Percentiles rank a stretch among this genome's conserved stretches.
These are phyloP conservation scores for Melanaphis sacchari DNA, from an alignment of 1,140 invertebrate genomes.

Conservation along the genomic window DNA sequence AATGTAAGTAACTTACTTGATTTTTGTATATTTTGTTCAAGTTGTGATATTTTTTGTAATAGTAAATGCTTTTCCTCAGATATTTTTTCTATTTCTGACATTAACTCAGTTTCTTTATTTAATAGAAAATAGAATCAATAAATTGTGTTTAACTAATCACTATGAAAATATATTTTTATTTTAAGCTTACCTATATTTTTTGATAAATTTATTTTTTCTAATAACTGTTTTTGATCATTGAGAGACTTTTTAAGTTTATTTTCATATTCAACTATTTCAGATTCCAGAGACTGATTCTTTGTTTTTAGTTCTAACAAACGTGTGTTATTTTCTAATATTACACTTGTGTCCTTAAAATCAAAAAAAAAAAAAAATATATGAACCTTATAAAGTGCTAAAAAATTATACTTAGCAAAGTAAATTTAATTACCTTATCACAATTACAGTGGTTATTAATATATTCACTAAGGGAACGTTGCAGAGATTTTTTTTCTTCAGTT, in stretches of 20 bases:
- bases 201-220: constrained; percentile 34
- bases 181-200: constrained; percentile 34
- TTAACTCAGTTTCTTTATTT: constrained; percentile 44
- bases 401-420: neutral
- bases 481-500: constrained; percentile 54
- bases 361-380: no score
- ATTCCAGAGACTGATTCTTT: constrained; percentile 38
- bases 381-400: neutral
- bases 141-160: neutral
- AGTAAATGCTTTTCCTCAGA: constrained; percentile 39
- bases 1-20: neutral
- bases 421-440: constrained; percentile 46
- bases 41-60: constrained; percentile 37
- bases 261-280: constrained; percentile 40
- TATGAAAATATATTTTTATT: neutral
- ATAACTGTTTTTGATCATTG: constrained; percentile 19
- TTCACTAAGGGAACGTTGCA: constrained; percentile 34
- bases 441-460: constrained; percentile 42
- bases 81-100: constrained; percentile 49
- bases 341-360: constrained; percentile 27
- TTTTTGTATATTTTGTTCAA: constrained; percentile 44
- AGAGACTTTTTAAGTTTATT: constrained; percentile 41
- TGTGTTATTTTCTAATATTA: constrained; percentile 30
- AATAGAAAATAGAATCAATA: neutral
- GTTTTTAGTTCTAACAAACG: constrained; percentile 19